A percentile compares a stretch with the other conserved stretches of the same genome.
Evolutionary conservation across 2,888 invertebrate species (phyloP).

Genomic region (Bibio marci): DNA sequence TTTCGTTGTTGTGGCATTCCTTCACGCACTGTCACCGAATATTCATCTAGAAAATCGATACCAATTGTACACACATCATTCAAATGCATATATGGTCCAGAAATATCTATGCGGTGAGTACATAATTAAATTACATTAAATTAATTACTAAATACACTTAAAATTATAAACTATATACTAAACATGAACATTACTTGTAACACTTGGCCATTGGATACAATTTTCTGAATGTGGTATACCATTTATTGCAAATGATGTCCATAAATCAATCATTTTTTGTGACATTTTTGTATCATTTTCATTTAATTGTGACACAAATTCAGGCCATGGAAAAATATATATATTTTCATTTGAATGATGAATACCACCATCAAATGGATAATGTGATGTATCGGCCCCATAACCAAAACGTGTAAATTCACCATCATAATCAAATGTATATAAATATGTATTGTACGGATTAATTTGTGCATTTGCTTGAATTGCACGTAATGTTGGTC

Average conservation of each 20-base stretch:
- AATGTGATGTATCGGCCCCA: slow-evolving; percentile 23
- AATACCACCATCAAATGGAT: slow-evolving; percentile 33
- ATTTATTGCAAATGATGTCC: slow-evolving; percentile 27
- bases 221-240: slow-evolving; percentile 19
- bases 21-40: slow-evolving; percentile 12
- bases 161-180: neutral
- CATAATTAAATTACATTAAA: neutral
- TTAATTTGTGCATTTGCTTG: slow-evolving; percentile 21
- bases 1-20: too few relatives aligned
- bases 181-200: slow-evolving; percentile 15
- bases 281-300: slow-evolving; percentile 24
- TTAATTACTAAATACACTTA: neutral
- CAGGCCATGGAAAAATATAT: slow-evolving; percentile 35
- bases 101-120: slow-evolving; percentile 15
- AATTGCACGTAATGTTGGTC: slow-evolving; percentile 26
- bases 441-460: slow-evolving; percentile 27
- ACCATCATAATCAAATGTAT: slow-evolving; percentile 33
- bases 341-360: slow-evolving; percentile 42
- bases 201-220: slow-evolving; percentile 20
- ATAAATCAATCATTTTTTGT: slow-evolving; percentile 29
- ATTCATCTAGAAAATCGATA: slow-evolving; percentile 18
- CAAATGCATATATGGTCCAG: slow-evolving; percentile 26
- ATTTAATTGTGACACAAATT: slow-evolving; percentile 20
- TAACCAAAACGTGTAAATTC: slow-evolving; percentile 26
- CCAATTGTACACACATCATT: slow-evolving; percentile 12